Evolutionary conservation across 2,888 invertebrate genomes (phyloP).

Genomic region (Lampropteryx suffumata): DNA sequence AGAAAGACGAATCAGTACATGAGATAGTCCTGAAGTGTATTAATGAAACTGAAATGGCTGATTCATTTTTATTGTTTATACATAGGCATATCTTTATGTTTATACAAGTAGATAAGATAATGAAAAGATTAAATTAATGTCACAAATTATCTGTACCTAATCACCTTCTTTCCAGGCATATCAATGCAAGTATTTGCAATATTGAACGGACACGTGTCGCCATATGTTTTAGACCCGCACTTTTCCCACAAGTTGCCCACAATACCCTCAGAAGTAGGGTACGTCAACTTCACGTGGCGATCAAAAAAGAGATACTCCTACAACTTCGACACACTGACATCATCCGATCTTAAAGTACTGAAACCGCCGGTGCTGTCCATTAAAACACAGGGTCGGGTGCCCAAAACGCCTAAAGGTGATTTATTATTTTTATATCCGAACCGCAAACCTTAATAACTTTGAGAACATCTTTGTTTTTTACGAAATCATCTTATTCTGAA

Average conservation of each 20-base stretch:
- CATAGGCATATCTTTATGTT: too few species aligned
- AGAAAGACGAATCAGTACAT: too few species aligned
- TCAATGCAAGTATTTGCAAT: constrained; percentile 96
- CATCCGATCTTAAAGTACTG: constrained; percentile 91
- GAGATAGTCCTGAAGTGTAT: too few species aligned
- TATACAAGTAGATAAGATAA: too few species aligned
- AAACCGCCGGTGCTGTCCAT: constrained; percentile 95
- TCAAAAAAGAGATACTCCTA: constrained; percentile 93
- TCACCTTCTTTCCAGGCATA: constrained; percentile 82
- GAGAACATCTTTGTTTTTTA: constrained; percentile 1
- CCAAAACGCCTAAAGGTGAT: constrained; percentile 92
- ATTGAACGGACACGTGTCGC: constrained; percentile 91
- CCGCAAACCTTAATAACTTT: constrained; percentile 9
- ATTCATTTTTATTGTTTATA: too few species aligned
- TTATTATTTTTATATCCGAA: constrained; percentile 6
- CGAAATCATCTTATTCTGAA: not conserved
- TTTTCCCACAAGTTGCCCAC: constrained; percentile 94
- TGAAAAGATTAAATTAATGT: too few species aligned
- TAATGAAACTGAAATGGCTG: too few species aligned
- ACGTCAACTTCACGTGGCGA: constrained; percentile 96
- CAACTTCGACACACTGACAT: constrained; percentile 92
- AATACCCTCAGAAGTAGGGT: constrained; percentile 95
- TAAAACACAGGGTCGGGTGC: constrained; percentile 92
- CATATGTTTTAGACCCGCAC: constrained; percentile 94
- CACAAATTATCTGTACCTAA: too few species aligned